Evolutionary conservation across 2,113 vertebrate genomes (phyloP).

Genomic region (Ptychochromis oligacanthus): DNA sequence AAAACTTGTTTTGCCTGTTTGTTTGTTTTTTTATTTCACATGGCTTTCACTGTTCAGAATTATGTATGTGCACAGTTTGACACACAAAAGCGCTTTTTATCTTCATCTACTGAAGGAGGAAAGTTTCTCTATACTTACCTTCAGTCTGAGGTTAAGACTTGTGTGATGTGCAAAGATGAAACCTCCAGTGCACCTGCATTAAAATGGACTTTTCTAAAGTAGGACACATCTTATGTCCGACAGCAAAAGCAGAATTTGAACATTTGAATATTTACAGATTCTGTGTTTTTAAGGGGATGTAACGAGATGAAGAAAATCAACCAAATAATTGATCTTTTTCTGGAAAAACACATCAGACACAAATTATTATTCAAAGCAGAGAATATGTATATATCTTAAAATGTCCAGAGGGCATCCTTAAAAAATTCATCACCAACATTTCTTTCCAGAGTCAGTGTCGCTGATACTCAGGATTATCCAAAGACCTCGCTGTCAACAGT

Average conservation of each 20-base stretch:
- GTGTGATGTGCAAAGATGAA: not conserved
- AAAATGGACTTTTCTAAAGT: not conserved
- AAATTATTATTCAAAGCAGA: constrained; percentile 24
- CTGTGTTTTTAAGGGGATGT: not conserved
- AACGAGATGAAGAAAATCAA: not conserved
- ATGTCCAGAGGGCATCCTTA: constrained; percentile 21
- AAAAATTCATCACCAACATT: constrained; percentile 23
- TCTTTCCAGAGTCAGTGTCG: constrained; percentile 18
- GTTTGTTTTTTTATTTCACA: not conserved
- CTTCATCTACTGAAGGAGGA: not conserved
- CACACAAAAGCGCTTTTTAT: not conserved
- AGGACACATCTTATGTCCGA: not conserved
- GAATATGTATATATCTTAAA: constrained; percentile 10
- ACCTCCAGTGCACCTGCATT: not conserved
- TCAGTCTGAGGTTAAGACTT: not conserved
- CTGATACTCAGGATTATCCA: constrained; percentile 7
- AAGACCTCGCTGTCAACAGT: not conserved
- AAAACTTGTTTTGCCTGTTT: not conserved
- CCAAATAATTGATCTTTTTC: not conserved
- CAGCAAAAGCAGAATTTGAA: not conserved
- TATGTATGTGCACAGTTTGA: not conserved
- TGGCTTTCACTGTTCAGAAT: not conserved
- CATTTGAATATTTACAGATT: not conserved
- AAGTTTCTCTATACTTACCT: not conserved
- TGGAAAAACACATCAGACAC: not conserved